phyloP scores from a whole-genome alignment of 2,113 vertebrate species.

The Ochotona princeps region DNA sequence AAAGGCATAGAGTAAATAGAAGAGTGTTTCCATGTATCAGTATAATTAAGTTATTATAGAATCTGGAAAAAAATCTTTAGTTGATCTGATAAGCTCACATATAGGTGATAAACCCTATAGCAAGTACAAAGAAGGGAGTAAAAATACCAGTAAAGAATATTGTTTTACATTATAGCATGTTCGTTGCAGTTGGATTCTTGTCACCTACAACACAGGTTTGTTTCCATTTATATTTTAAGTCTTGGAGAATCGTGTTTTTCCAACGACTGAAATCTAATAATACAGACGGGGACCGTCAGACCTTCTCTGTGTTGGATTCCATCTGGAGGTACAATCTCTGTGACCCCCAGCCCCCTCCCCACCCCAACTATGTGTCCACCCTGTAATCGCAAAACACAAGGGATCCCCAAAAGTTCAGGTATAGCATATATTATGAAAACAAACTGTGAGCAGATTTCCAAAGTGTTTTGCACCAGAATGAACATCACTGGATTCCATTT shows the following conservation, averaged over 20 bases:
- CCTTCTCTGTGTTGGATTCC: slow-evolving; percentile 2
- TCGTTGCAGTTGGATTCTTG: too few relatives aligned
- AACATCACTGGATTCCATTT: too few relatives aligned
- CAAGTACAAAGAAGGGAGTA: neutral
- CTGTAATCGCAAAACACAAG: neutral
- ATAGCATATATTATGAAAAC: too few relatives aligned
- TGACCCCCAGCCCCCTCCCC: neutral
- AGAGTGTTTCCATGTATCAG: too few relatives aligned
- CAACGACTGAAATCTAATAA: neutral
- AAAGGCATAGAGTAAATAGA: neutral
- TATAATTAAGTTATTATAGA: neutral
- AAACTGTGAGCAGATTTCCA: too few relatives aligned
- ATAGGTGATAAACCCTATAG: neutral
- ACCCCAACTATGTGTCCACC: neutral
- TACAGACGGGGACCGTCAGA: neutral
- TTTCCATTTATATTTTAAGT: too few relatives aligned
- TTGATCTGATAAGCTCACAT: neutral
- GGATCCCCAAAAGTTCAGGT: too few relatives aligned
- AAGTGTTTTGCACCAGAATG: too few relatives aligned
- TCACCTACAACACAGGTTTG: too few relatives aligned
- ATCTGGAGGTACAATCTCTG: neutral
- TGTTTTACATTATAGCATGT: neutral
- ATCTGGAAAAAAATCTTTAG: neutral
- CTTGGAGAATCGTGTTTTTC: neutral
- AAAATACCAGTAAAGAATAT: neutral